phyloP scores from a whole-genome alignment of 2,113 vertebrate genomes.

The Pholis gunnellus region DNA sequence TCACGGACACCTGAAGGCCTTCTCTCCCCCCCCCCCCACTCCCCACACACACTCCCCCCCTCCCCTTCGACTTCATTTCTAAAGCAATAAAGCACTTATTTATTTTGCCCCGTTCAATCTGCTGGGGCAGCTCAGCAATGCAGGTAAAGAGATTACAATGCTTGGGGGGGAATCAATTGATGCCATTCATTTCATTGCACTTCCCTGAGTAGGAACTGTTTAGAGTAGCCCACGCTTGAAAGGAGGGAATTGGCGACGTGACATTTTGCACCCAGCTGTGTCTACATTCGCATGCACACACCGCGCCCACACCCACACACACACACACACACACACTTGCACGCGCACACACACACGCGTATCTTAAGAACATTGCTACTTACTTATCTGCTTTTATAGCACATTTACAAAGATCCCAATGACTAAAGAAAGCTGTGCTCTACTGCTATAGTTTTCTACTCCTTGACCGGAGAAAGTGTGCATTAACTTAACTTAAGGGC shows the following conservation, averaged over 20 bases:
- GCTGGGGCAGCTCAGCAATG: slow-evolving; percentile 62
- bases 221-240: slow-evolving; percentile 58
- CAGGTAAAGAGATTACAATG: slow-evolving; percentile 80
- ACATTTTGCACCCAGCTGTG: slow-evolving; percentile 59
- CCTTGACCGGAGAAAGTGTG: slow-evolving; percentile 7
- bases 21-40: slow-evolving; percentile 11
- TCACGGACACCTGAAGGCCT: slow-evolving; percentile 66
- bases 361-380: slow-evolving; percentile 12
- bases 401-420: slow-evolving; percentile 33
- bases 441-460: not conserved
- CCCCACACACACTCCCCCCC: no score
- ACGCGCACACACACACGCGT: not conserved
- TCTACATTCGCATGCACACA: slow-evolving; percentile 11
- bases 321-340: not conserved
- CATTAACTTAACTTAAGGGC: slow-evolving; percentile 13
- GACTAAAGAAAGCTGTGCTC: slow-evolving; percentile 2
- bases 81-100: slow-evolving; percentile 77
- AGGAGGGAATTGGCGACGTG: slow-evolving; percentile 41
- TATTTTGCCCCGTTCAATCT: slow-evolving; percentile 78
- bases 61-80: slow-evolving; percentile 61
- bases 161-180: slow-evolving; percentile 78
- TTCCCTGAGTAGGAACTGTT: slow-evolving; percentile 52
- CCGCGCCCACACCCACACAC: slow-evolving; percentile 15
- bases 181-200: slow-evolving; percentile 71
- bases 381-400: slow-evolving; percentile 20